A percentile compares a stretch with the other conserved stretches of the same genome.
Conservation (phyloP, 2,113 vertebrate species). For the Coracopsis vasa region DNA sequence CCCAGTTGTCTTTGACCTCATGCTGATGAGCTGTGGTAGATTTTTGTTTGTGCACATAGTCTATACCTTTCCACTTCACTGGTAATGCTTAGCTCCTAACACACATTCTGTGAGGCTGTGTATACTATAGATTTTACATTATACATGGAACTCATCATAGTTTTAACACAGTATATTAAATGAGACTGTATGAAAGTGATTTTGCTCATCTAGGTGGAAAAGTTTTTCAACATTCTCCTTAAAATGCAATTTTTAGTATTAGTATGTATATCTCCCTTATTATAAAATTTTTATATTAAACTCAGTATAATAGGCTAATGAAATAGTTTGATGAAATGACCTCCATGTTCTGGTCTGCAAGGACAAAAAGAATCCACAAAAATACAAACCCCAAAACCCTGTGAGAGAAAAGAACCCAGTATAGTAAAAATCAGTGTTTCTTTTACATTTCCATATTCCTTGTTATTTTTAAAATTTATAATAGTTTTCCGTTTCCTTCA, state of each 20-base stretch:
- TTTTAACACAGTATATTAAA: not conserved
- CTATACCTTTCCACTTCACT: not conserved
- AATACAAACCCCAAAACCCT: not conserved
- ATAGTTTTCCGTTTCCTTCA: not conserved
- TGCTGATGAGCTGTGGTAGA: not conserved
- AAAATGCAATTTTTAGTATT: not conserved
- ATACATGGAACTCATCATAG: not conserved
- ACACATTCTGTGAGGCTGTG: rapidly evolving
- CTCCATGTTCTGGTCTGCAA: not conserved
- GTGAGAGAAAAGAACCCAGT: not conserved
- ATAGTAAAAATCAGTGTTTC: not conserved
- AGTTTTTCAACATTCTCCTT: not conserved
- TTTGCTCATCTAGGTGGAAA: not conserved
- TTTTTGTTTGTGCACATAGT: not conserved
- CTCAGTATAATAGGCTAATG: not conserved
- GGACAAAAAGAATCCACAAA: not conserved
- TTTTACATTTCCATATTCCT: not conserved
- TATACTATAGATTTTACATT: not conserved
- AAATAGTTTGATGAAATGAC: not conserved
- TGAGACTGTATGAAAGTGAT: not conserved
- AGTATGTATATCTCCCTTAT: not conserved
- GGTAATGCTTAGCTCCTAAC: not conserved
- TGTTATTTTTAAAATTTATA: not conserved
- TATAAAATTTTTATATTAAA: not conserved
- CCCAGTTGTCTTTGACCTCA: not conserved